Evolutionary conservation across 2,888 invertebrate species (phyloP).

Genomic region (Ptychoptera contaminata): DNA sequence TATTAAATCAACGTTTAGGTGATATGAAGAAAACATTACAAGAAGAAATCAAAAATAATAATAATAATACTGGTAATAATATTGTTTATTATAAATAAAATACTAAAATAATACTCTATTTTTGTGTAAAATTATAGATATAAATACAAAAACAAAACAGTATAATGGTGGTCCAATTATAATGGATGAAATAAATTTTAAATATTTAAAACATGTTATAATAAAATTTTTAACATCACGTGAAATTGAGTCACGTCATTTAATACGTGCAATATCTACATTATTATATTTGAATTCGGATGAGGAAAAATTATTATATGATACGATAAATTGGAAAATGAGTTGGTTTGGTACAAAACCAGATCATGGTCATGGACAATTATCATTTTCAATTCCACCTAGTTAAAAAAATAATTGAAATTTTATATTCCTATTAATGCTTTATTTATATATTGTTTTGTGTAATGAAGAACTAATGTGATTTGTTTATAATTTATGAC

Average conservation of each 20-base stretch:
- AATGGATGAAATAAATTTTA: constrained; percentile 58
- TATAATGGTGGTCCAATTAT: constrained; percentile 18
- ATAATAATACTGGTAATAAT: constrained; percentile 1
- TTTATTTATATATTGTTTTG: not conserved
- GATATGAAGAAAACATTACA: constrained; percentile 88
- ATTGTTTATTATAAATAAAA: constrained; percentile 24
- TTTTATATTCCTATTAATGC: not conserved
- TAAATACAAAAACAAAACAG: too few species aligned
- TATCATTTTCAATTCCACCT: constrained; percentile 38
- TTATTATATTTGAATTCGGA: constrained; percentile 69
- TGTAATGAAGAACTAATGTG: too few species aligned
- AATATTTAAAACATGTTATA: constrained; percentile 83
- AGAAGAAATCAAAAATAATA: constrained; percentile 44
- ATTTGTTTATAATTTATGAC: too few species aligned
- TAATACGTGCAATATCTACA: constrained; percentile 76
- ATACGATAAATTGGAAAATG: constrained; percentile 31
- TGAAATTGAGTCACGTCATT: constrained; percentile 74
- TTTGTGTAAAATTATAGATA: constrained; percentile 13
- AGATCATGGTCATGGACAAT: constrained; percentile 37
- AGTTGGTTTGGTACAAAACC: constrained; percentile 39
- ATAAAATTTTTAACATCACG: constrained; percentile 82
- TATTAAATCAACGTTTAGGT: constrained; percentile 69
- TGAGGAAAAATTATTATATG: constrained; percentile 67
- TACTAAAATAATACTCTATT: constrained; percentile 20
- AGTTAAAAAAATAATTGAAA: constrained; percentile 26